A percentile compares a stretch with the other conserved stretches of the same genome.
phyloP scores from a whole-genome alignment of 2,888 invertebrate species.

The Papilio demoleus region DNA sequence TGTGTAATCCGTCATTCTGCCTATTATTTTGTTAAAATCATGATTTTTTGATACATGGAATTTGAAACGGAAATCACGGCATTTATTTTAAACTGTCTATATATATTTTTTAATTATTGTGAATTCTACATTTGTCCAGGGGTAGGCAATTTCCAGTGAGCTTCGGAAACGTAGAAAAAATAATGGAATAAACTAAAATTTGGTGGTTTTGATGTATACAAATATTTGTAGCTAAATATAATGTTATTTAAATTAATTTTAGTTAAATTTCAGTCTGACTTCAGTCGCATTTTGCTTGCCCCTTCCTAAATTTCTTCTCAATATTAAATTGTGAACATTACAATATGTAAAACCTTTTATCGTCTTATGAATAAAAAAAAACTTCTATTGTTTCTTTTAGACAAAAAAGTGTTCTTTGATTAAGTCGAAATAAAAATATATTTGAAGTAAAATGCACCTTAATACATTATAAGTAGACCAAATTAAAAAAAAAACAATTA shows the following conservation, averaged over 20 bases:
- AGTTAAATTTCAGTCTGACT: not conserved
- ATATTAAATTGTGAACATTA: not conserved
- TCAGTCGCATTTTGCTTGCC: not conserved
- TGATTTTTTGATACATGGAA: not conserved
- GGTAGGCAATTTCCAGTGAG: not conserved
- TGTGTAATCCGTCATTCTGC: not conserved
- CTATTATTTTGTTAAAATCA: not conserved
- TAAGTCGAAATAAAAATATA: not conserved
- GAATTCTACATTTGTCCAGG: no score
- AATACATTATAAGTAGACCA: constrained; percentile 21
- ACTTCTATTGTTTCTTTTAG: not conserved
- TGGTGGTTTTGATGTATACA: not conserved
- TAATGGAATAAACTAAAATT: not conserved
- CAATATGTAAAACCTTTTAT: not conserved
- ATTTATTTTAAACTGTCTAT: not conserved
- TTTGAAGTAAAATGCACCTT: not conserved
- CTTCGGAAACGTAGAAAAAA: not conserved
- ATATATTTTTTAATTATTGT: not conserved
- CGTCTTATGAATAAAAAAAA: not conserved
- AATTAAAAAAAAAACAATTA: constrained; percentile 8
- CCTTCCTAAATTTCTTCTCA: not conserved
- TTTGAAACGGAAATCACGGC: not conserved
- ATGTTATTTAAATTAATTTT: not conserved
- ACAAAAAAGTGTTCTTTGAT: not conserved
- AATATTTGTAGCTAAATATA: not conserved